Conservation (phyloP, 2,113 vertebrate genomes). For the Equus przewalskii region DNA sequence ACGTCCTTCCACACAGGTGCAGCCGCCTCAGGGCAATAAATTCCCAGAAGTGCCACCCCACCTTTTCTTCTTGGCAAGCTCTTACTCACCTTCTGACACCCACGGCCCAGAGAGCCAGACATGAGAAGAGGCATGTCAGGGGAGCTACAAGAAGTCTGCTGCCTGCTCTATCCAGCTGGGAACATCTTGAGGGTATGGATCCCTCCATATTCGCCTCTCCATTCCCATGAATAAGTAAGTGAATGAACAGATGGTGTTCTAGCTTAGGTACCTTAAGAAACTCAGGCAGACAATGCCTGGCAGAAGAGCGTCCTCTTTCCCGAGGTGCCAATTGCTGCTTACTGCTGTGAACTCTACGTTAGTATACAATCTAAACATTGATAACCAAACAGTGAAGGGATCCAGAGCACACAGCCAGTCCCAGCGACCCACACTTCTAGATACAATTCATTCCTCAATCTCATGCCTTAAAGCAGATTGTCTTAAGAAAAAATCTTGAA, state of each 20-base stretch:
- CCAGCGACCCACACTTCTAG: fast-evolving
- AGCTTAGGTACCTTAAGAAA: background rate
- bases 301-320: background rate
- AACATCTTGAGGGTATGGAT: background rate
- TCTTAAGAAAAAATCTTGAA: background rate
- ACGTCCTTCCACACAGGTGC: background rate
- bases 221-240: background rate
- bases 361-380: background rate
- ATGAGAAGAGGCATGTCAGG: background rate
- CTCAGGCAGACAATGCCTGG: background rate
- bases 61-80: slow-evolving; percentile 57
- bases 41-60: slow-evolving; percentile 51
- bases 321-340: background rate
- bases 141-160: background rate
- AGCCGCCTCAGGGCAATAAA: background rate
- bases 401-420: background rate
- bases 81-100: slow-evolving; percentile 64
- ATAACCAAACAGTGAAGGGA: background rate
- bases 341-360: too few species aligned
- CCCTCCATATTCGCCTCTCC: background rate
- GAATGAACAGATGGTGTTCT: too few species aligned
- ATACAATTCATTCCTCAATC: background rate
- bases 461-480: background rate
- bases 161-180: background rate
- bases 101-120: background rate